Percentiles rank a stretch among this genome's conserved stretches.
phyloP scores from a whole-genome alignment of 2,888 invertebrate species.

The Lithodes maja region DNA sequence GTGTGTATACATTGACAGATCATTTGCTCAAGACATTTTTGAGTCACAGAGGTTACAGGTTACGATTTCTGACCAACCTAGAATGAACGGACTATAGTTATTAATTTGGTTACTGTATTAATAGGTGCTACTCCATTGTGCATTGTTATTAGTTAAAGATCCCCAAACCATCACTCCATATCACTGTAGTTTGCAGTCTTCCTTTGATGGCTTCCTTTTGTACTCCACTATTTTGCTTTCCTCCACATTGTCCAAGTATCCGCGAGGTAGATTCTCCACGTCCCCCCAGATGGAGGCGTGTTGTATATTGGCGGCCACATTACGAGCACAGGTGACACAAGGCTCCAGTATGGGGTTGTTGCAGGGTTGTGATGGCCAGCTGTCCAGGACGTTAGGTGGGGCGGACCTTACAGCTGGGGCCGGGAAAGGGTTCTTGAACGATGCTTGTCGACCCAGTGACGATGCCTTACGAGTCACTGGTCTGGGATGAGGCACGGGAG shows the following conservation, averaged over 20 bases:
- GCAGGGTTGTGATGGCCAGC: conserved; percentile 45
- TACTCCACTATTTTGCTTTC: conserved; percentile 46
- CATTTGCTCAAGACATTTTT: no score
- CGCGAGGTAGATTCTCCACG: conserved; percentile 50
- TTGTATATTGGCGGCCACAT: conserved; percentile 69
- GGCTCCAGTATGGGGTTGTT: conserved; percentile 67
- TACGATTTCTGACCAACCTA: not conserved
- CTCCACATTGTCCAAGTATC: conserved; percentile 49
- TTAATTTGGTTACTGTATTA: not conserved
- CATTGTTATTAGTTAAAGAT: not conserved
- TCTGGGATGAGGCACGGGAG: conserved; percentile 40
- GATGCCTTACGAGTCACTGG: conserved; percentile 51
- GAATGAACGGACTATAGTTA: not conserved
- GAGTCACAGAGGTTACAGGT: no score
- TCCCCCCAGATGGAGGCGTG: conserved; percentile 67
- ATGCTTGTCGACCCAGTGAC: conserved; percentile 50
- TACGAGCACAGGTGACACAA: conserved; percentile 65
- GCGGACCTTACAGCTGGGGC: conserved; percentile 15
- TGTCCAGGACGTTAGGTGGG: conserved; percentile 51
- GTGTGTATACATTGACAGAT: no score
- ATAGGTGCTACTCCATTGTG: not conserved
- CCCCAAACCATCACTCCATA: not conserved
- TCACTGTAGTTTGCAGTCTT: conserved; percentile 69
- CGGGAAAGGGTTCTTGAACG: conserved; percentile 54
- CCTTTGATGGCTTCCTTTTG: conserved; percentile 58